These are phyloP conservation scores for Monochamus alternatus DNA, from an alignment of 2,888 invertebrate species.

Conservation along the genomic window DNA sequence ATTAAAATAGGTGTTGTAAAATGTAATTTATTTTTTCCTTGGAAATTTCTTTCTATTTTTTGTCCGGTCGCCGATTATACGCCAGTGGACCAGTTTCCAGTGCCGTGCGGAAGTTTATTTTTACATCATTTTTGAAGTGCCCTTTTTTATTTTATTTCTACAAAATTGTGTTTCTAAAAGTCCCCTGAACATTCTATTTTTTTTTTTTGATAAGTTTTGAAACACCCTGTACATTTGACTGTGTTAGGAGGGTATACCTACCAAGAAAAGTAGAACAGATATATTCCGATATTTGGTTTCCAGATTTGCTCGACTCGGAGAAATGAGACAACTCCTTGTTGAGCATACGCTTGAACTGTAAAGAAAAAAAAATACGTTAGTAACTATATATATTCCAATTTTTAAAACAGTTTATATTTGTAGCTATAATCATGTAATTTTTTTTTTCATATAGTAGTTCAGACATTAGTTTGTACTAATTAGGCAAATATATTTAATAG, in stretches of 20 bases:
- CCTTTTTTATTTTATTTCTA: no score
- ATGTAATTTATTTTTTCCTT: no score
- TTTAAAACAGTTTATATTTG: background rate
- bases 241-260: slow-evolving; percentile 73
- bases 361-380: slow-evolving; percentile 64
- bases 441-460: background rate
- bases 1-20: no score
- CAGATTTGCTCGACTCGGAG: slow-evolving; percentile 98
- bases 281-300: slow-evolving; percentile 99
- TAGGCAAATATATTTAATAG: background rate
- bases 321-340: slow-evolving; percentile 99
- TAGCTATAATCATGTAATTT: background rate
- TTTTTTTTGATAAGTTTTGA: no score
- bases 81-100: no score
- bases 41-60: no score
- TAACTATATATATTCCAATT: background rate
- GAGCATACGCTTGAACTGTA: slow-evolving; percentile 99
- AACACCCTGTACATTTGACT: background rate
- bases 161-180: no score
- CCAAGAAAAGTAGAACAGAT: slow-evolving; percentile 99
- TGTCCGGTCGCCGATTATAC: no score
- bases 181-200: no score
- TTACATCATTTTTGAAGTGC: no score
- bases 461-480: slow-evolving; percentile 4
- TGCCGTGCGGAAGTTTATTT: no score